Evolutionary conservation across 1,140 invertebrate genomes (phyloP).

Genomic region (Aradophagus sp.): DNA sequence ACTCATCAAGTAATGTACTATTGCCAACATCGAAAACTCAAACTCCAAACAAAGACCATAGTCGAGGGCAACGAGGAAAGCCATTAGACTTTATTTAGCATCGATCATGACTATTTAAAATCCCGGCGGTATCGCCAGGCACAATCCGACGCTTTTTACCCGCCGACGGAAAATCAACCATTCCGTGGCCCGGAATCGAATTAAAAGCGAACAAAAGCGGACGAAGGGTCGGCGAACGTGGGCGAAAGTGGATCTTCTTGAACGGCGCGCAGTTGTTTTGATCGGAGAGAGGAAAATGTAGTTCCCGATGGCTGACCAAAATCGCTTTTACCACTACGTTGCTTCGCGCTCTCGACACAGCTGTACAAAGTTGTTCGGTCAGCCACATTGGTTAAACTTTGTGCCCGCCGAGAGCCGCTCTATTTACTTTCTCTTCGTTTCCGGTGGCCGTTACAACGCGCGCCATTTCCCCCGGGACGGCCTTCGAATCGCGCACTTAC

Average conservation of each 20-base stretch:
- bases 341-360: conserved; percentile 12
- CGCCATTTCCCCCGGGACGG: conserved; percentile 8
- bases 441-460: conserved; percentile 7
- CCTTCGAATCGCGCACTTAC: conserved; percentile 1
- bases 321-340: conserved; percentile 50
- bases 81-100: no score
- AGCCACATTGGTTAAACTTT: conserved; percentile 53
- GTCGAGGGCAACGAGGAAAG: no score
- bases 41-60: no score
- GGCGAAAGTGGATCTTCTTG: conserved; percentile 3
- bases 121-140: no score
- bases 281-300: conserved; percentile 38
- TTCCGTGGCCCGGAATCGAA: no score
- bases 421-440: conserved; percentile 45
- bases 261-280: conserved; percentile 22
- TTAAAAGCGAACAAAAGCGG: no score
- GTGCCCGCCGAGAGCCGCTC: conserved; percentile 30
- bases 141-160: no score
- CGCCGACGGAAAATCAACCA: no score
- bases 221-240: no score
- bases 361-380: conserved; percentile 43
- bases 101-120: no score
- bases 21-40: no score
- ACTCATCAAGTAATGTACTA: no score
- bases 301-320: conserved; percentile 51